Evolutionary conservation across 2,113 vertebrate genomes (phyloP).

Genomic region (Pollimyrus isidori): DNA sequence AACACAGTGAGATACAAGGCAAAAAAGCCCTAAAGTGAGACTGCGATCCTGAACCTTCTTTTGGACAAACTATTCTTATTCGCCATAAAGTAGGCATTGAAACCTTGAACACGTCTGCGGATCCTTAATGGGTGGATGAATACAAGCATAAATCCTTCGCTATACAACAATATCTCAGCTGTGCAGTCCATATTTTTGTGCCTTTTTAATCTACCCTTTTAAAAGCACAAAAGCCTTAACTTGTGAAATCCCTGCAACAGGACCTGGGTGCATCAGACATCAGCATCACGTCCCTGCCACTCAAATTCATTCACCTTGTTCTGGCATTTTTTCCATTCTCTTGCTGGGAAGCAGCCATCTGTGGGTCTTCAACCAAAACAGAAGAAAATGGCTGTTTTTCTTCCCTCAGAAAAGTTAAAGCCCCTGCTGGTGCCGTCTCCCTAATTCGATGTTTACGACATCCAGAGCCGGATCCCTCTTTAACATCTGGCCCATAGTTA

Average conservation of each 20-base stretch:
- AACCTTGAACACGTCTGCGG: neutral
- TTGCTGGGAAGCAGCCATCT: neutral
- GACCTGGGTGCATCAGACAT: neutral
- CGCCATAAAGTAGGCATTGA: neutral
- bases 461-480: neutral
- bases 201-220: neutral
- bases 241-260: neutral
- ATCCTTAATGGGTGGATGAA: neutral
- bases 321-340: neutral
- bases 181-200: neutral
- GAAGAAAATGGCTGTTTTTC: neutral
- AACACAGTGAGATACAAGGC: neutral
- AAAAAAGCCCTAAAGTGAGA: neutral
- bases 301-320: neutral
- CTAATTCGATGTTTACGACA: slow-evolving; percentile 2
- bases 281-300: neutral
- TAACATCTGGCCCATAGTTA: slow-evolving; percentile 4
- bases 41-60: neutral
- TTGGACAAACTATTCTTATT: neutral
- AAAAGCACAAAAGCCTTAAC: neutral
- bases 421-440: neutral
- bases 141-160: neutral
- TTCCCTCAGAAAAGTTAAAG: neutral
- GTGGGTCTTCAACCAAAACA: neutral
- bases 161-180: neutral